These are phyloP conservation scores for Poeciliopsis retropinna DNA, from an alignment of 2,113 vertebrate genomes.

Conservation along the genomic window DNA sequence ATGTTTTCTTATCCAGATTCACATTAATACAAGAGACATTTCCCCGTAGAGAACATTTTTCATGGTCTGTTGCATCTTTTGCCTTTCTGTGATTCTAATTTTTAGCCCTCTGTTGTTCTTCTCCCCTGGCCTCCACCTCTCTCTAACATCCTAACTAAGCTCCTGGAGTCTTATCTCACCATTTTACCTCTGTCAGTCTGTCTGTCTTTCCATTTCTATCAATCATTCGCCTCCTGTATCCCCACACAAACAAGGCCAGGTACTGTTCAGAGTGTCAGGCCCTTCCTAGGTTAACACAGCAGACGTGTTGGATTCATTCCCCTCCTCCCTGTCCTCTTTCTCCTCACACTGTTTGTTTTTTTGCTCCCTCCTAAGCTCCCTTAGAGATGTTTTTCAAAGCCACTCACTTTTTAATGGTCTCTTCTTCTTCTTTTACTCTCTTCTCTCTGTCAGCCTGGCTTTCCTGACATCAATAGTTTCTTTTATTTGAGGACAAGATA, in stretches of 20 bases:
- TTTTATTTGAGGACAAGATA: neutral
- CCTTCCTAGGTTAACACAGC: neutral
- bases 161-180: neutral
- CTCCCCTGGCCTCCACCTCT: neutral
- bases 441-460: neutral
- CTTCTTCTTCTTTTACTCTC: neutral
- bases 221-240: neutral
- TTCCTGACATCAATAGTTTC: neutral
- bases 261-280: neutral
- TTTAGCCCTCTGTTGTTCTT: neutral
- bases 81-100: neutral
- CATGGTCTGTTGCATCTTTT: neutral
- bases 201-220: neutral
- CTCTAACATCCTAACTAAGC: neutral
- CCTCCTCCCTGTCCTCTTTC: neutral
- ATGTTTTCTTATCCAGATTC: neutral
- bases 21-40: neutral
- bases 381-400: constrained; percentile 1
- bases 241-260: neutral
- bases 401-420: neutral
- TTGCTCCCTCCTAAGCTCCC: neutral
- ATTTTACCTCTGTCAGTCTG: neutral
- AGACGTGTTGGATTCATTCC: neutral
- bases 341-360: neutral
- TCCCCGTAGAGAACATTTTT: neutral